A percentile compares a stretch with the other conserved stretches of the same genome.
These are phyloP conservation scores for Colius striatus DNA, from an alignment of 2,113 vertebrate genomes.

Conservation along the genomic window DNA sequence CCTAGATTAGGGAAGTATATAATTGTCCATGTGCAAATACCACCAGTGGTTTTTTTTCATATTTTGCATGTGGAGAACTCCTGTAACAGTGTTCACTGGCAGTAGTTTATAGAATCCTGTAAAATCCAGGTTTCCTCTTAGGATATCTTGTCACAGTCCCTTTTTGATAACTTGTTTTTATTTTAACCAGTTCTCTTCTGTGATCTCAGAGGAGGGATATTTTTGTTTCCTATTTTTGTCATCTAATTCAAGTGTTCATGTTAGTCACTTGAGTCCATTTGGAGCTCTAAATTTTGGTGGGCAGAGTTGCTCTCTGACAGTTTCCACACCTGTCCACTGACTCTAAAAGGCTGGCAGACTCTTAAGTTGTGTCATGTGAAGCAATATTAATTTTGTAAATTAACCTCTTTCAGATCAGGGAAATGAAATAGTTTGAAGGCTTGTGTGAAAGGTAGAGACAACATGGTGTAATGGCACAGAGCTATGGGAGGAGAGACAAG, in stretches of 20 bases:
- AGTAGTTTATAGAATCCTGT: background rate
- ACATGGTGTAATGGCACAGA: background rate
- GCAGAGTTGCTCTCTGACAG: background rate
- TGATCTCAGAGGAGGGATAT: background rate
- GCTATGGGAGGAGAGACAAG: background rate
- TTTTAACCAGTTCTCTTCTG: background rate
- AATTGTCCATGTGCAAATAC: background rate
- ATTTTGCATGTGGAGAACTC: background rate
- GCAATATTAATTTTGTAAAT: background rate
- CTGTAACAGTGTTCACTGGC: background rate
- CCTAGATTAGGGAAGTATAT: background rate
- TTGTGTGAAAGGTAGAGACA: background rate
- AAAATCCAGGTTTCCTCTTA: background rate
- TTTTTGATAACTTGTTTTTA: background rate
- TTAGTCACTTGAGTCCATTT: background rate
- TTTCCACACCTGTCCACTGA: background rate
- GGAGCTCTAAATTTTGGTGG: background rate
- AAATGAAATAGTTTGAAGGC: background rate
- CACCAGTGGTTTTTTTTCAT: background rate
- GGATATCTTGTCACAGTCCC: background rate
- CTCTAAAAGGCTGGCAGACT: background rate
- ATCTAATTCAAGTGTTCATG: background rate
- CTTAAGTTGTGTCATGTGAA: background rate
- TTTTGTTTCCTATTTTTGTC: background rate
- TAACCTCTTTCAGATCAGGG: background rate